phyloP scores from a whole-genome alignment of 2,888 invertebrate species.

The Plebejus melissa region DNA sequence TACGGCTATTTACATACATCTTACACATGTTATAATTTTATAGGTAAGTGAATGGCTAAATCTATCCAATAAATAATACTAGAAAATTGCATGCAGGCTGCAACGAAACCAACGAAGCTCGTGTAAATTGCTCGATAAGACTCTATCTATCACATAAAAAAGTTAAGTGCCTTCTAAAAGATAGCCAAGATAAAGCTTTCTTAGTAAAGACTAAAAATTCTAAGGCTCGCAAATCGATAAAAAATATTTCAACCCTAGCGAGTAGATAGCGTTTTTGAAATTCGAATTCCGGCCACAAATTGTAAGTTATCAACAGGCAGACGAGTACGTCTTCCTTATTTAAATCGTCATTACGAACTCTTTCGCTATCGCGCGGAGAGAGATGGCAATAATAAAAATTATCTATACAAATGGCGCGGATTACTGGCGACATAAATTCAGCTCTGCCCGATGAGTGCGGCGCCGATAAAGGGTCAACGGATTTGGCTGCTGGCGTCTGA shows the following conservation, averaged over 20 bases:
- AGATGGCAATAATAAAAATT: slow-evolving; percentile 80
- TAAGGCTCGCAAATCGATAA: slow-evolving; percentile 28
- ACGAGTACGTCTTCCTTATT: slow-evolving; percentile 78
- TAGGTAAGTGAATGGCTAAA: background rate
- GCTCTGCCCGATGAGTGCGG: slow-evolving; percentile 73
- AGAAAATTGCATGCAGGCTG: background rate
- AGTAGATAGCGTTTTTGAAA: slow-evolving; percentile 44
- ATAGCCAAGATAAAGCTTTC: too few species aligned
- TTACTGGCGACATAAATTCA: slow-evolving; percentile 78
- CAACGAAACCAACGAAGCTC: too few species aligned
- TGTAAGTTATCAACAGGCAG: slow-evolving; percentile 69
- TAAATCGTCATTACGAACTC: slow-evolving; percentile 79
- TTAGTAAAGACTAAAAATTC: background rate
- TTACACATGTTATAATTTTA: background rate
- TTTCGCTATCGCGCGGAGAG: slow-evolving; percentile 74
- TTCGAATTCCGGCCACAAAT: slow-evolving; percentile 60
- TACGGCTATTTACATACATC: slow-evolving; percentile 36
- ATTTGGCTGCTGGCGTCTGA: slow-evolving; percentile 60
- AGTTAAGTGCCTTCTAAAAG: background rate
- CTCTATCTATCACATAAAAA: background rate
- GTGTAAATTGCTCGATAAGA: background rate
- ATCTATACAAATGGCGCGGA: slow-evolving; percentile 79
- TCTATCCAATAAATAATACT: background rate
- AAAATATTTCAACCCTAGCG: slow-evolving; percentile 47
- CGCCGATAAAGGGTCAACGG: slow-evolving; percentile 75